phyloP scores from a whole-genome alignment of 2,888 invertebrate genomes.

The Pyrrhia umbra region DNA sequence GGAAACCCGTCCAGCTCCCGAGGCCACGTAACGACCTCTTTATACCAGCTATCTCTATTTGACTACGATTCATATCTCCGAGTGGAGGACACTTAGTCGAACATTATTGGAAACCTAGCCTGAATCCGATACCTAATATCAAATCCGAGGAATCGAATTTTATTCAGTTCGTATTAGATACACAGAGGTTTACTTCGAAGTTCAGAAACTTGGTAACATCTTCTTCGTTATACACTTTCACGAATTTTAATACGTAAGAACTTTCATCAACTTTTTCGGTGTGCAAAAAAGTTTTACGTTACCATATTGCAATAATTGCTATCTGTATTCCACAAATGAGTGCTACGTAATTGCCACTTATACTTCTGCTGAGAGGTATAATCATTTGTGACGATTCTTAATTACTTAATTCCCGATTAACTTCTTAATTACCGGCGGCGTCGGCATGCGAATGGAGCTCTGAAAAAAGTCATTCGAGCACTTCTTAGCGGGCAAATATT shows the following conservation, averaged over 20 bases:
- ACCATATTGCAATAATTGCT: slow-evolving; percentile 59
- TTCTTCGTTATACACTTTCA: slow-evolving; percentile 11
- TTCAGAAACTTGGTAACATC: slow-evolving; percentile 16
- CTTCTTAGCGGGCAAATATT: slow-evolving; percentile 80
- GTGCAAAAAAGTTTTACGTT: slow-evolving; percentile 47
- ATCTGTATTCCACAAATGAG: slow-evolving; percentile 63
- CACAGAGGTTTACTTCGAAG: slow-evolving; percentile 17
- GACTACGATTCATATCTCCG: slow-evolving; percentile 85
- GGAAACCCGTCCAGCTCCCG: slow-evolving; percentile 63
- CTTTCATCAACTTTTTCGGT: slow-evolving; percentile 16
- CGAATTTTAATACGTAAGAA: slow-evolving; percentile 17
- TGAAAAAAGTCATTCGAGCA: slow-evolving; percentile 79
- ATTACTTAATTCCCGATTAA: slow-evolving; percentile 76
- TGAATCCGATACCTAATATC: slow-evolving; percentile 58
- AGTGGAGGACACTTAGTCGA: slow-evolving; percentile 80
- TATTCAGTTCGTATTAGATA: slow-evolving; percentile 50
- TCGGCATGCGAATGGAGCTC: slow-evolving; percentile 73
- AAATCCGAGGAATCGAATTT: slow-evolving; percentile 46
- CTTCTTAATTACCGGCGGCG: slow-evolving; percentile 73
- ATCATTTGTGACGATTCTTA: slow-evolving; percentile 71
- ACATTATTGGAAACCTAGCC: slow-evolving; percentile 82
- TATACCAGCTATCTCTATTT: slow-evolving; percentile 85
- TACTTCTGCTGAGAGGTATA: slow-evolving; percentile 64
- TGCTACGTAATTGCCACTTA: slow-evolving; percentile 64
- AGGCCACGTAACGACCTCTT: slow-evolving; percentile 84